phyloP scores from a whole-genome alignment of 2,888 invertebrate species.

The Dryobota labecula region DNA sequence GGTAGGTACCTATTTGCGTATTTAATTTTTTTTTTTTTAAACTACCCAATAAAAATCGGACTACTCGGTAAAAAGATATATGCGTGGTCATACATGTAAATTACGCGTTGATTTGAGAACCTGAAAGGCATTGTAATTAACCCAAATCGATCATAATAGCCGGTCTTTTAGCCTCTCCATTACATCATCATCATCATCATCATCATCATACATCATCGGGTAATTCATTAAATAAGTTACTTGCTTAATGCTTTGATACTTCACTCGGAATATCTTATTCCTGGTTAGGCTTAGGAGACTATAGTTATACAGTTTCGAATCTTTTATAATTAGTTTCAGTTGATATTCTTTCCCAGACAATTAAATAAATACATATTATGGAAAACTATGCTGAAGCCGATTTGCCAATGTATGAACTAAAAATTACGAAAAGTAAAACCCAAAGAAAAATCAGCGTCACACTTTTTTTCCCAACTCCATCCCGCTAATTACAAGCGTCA shows the following conservation, averaged over 20 bases:
- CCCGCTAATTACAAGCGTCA: constrained; percentile 41
- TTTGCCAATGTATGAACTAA: neutral
- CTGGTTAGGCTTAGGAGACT: neutral
- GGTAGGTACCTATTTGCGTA: no score
- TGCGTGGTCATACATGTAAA: no score
- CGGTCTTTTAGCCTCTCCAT: constrained; percentile 6
- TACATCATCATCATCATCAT: no score
- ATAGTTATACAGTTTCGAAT: neutral
- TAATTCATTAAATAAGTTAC: constrained; percentile 8
- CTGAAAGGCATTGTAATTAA: neutral
- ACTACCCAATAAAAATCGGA: neutral
- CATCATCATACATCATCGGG: neutral
- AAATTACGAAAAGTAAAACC: neutral
- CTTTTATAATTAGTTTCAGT: neutral
- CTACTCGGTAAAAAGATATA: no score
- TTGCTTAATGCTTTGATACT: neutral
- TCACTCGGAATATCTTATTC: neutral
- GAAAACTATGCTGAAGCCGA: neutral
- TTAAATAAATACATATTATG: neutral
- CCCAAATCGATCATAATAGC: neutral
- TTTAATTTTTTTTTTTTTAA: no score
- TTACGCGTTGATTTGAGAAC: no score
- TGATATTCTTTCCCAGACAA: neutral
- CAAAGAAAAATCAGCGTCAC: constrained; percentile 23
- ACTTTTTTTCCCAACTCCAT: constrained; percentile 14